phyloP scores from a whole-genome alignment of 2,888 invertebrate genomes.

The Thecocarcelia acutangulata region DNA sequence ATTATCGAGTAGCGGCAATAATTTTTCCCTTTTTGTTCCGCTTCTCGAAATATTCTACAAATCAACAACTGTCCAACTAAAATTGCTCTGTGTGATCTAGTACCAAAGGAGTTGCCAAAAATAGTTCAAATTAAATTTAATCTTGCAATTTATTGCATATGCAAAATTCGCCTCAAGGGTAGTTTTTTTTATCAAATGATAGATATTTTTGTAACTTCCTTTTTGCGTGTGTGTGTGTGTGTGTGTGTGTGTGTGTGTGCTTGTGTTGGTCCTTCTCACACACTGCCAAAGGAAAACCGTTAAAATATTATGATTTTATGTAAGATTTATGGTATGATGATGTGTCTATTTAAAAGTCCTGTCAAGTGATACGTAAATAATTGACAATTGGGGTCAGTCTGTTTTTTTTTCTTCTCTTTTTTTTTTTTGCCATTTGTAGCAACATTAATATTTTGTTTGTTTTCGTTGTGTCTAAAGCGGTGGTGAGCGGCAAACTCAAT shows the following conservation, averaged over 20 bases:
- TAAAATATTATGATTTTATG: constrained; percentile 51
- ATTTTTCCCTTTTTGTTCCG: no score
- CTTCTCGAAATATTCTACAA: no score
- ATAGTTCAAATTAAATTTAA: constrained; percentile 20
- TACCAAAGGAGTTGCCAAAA: constrained; percentile 21
- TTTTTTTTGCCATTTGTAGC: constrained; percentile 31
- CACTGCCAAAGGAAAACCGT: constrained; percentile 48
- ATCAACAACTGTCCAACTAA: no score
- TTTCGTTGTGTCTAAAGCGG: constrained; percentile 41
- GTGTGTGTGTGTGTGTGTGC: neutral
- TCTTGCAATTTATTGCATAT: constrained; percentile 55
- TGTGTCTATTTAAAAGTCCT: constrained; percentile 66
- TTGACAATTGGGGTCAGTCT: constrained; percentile 80
- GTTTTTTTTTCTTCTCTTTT: constrained; percentile 40
- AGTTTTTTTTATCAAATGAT: constrained; percentile 38
- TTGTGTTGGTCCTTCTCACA: constrained; percentile 33
- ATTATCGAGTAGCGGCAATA: no score
- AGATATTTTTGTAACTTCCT: constrained; percentile 8
- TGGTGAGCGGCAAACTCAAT: constrained; percentile 54
- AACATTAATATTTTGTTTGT: constrained; percentile 54
- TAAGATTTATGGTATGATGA: constrained; percentile 55
- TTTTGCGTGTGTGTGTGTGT: neutral
- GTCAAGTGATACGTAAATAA: constrained; percentile 81
- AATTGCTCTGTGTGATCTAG: no score
- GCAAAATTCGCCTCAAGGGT: constrained; percentile 42